These are phyloP conservation scores for Furnarius figulus DNA, from an alignment of 2,113 vertebrate species.

Conservation along the genomic window DNA sequence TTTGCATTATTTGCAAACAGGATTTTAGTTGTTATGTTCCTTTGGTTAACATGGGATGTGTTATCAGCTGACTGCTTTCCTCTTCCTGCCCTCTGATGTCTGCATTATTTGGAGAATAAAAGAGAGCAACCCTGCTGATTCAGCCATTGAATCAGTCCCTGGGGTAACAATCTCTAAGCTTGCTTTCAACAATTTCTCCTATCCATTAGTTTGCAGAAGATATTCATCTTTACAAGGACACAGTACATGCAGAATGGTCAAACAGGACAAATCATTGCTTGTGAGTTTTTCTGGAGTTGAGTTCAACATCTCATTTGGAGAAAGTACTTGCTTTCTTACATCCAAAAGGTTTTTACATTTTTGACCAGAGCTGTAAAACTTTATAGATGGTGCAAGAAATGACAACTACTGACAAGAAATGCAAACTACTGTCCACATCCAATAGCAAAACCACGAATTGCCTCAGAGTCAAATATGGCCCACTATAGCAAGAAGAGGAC, in stretches of 20 bases:
- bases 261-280: background rate
- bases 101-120: background rate
- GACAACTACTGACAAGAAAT: background rate
- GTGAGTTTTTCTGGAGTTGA: background rate
- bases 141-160: background rate
- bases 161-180: background rate
- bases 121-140: background rate
- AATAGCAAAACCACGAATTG: background rate
- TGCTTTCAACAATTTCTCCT: background rate
- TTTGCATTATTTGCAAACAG: background rate
- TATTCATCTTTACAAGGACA: background rate
- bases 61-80: background rate
- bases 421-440: background rate
- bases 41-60: background rate
- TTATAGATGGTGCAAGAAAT: rapidly evolving
- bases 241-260: background rate
- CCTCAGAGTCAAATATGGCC: background rate
- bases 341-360: background rate
- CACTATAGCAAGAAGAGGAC: background rate
- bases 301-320: background rate
- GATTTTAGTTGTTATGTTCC: background rate
- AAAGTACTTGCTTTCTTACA: background rate
- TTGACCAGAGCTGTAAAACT: background rate
- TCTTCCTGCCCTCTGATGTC: background rate
- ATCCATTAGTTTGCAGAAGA: background rate